These are phyloP conservation scores for Typhlomys cinereus DNA, from an alignment of 2,113 vertebrate species.

Conservation along the genomic window DNA sequence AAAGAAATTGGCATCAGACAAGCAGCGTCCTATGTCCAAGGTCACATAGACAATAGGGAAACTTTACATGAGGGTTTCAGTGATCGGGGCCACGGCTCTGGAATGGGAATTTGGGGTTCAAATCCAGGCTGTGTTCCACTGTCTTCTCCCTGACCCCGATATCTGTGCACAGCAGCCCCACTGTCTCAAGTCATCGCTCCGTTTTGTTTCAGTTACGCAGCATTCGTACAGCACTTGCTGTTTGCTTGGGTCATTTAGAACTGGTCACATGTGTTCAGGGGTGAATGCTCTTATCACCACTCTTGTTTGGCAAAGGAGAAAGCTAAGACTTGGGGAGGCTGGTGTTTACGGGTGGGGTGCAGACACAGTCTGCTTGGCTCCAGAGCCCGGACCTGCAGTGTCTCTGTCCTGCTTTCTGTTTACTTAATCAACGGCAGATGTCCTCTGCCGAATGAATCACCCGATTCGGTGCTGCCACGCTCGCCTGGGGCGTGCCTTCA, in stretches of 20 bases:
- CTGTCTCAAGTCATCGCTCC: too few species aligned
- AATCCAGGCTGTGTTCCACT: accelerated
- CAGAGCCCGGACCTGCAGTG: neutral
- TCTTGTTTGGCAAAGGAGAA: neutral
- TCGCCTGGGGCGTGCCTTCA: neutral
- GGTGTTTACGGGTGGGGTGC: neutral
- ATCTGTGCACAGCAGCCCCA: neutral
- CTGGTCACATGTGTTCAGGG: neutral
- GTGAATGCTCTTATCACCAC: neutral
- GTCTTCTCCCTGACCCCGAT: neutral
- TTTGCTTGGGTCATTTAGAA: neutral
- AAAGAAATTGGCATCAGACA: slow-evolving; percentile 23
- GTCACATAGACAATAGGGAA: neutral
- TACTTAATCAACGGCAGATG: neutral
- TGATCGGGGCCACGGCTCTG: neutral
- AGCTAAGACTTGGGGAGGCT: neutral
- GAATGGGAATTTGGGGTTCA: neutral
- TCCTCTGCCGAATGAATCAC: slow-evolving; percentile 33
- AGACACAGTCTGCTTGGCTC: neutral
- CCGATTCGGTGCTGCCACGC: neutral
- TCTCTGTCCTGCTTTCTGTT: neutral
- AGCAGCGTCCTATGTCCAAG: neutral
- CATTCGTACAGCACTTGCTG: neutral
- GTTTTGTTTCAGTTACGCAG: accelerated
- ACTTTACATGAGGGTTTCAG: too few species aligned